Percentiles rank a stretch among this genome's conserved stretches.
These are phyloP conservation scores for Elegia similella DNA, from an alignment of 2,888 invertebrate genomes.

Conservation along the genomic window DNA sequence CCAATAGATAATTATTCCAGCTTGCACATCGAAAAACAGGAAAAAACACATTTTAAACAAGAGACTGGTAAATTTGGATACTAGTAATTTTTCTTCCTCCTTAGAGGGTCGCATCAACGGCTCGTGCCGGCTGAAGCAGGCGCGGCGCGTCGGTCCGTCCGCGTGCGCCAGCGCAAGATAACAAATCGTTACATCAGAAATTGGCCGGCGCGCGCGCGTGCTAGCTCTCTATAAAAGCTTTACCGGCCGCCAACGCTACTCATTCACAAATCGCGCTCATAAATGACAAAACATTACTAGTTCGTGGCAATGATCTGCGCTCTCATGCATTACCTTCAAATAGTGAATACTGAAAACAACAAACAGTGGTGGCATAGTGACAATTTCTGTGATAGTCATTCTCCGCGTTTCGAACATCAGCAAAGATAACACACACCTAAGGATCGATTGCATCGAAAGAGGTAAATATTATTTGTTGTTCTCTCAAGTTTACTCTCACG, in stretches of 20 bases:
- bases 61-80: too few species aligned
- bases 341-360: constrained; percentile 60
- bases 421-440: constrained; percentile 65
- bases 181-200: constrained; percentile 64
- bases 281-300: constrained; percentile 66
- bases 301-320: constrained; percentile 78
- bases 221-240: constrained; percentile 53
- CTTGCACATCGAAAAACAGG: too few species aligned
- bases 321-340: constrained; percentile 65
- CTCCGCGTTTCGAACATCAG: constrained; percentile 71
- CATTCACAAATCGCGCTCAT: constrained; percentile 68
- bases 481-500: background rate
- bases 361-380: constrained; percentile 79
- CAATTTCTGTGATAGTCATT: constrained; percentile 75
- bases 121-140: constrained; percentile 15
- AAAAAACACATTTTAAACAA: too few species aligned
- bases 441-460: constrained; percentile 57
- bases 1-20: too few species aligned
- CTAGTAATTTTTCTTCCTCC: too few species aligned
- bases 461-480: constrained; percentile 69
- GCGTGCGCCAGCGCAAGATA: constrained; percentile 55
- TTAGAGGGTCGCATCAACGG: background rate
- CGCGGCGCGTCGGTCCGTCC: constrained; percentile 16
- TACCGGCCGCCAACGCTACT: constrained; percentile 36
- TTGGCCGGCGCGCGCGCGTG: constrained; percentile 47